Base-by-base conservation (phyloP, 2,113 vertebrate species). In the Silurus glanis region DNA sequence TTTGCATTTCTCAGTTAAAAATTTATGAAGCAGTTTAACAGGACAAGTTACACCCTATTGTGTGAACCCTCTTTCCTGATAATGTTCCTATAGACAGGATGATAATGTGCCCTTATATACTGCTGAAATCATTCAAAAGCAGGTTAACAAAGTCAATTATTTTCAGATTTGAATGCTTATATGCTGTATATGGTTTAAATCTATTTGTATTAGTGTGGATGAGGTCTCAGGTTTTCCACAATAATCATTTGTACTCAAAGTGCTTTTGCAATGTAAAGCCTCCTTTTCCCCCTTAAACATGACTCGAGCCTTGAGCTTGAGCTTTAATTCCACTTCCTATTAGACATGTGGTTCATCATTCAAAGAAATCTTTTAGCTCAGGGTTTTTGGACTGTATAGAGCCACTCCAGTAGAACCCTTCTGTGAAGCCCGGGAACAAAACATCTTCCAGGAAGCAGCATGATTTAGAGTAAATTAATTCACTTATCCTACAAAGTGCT, bases 391-490 rank as follows among this genome's bases (percentile, higher is more conserved):
- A 2, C 79, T 53, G 66, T 7, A 72, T 51, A 61, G 28, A 86
- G 3, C 81, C 61, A 67, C 28, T 25, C 21, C 47, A 66, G 61
- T 17, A 53, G 13, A 51, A 82, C n/a, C 23, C 28, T n/a, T 13
- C 23, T 10, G 45, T 51, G 12, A 21, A 80, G n/a, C 37, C 21
- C 21, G 16, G 55, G 62, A n/a, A 53, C 58, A 76, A 51, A 82
- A 82, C 12, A 5, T 64, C 45, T 79, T 86, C 91, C 84, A 80
- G 85, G 14, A 86, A 83, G 55, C 62, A 79, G 78, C 78, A 55
- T 76, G 13, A 80, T 87, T 86, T 83, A 75, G 84, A 91, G 82
- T 86, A 61, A 81, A 87, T 90, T 83, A 85, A 82, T 86, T 87
- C 85, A 86, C 85, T 85, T 85, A 82, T 86, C 75, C 88, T 89